Conservation (phyloP, 1,140 invertebrate species). For the Magallana angulata region DNA sequence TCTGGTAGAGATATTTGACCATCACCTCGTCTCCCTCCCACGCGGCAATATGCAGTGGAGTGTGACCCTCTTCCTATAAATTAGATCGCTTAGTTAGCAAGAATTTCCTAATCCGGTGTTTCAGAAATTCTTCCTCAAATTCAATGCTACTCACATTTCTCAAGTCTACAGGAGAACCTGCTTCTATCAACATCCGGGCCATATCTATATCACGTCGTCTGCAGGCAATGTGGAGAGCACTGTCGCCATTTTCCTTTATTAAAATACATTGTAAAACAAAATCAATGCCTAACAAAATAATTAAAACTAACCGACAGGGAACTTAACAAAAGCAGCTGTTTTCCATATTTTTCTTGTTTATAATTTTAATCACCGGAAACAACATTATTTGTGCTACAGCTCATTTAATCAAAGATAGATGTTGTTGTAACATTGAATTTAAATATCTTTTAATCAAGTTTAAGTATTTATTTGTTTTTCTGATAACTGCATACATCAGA, state of each 20-base stretch:
- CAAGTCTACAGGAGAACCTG: constrained; percentile 92
- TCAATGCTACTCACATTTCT: constrained; percentile 86
- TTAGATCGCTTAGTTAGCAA: background rate
- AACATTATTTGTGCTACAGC: too few relatives aligned
- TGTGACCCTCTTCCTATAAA: constrained; percentile 92
- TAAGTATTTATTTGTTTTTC: too few relatives aligned
- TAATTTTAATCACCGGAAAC: too few relatives aligned
- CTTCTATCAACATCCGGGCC: constrained; percentile 93
- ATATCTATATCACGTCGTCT: constrained; percentile 93
- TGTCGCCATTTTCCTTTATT: constrained; percentile 83
- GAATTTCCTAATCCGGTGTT: background rate
- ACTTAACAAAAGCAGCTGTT: too few relatives aligned
- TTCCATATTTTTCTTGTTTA: too few relatives aligned
- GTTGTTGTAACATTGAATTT: too few relatives aligned
- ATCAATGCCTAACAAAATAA: too few relatives aligned
- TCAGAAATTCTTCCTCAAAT: background rate
- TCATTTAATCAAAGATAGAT: too few relatives aligned
- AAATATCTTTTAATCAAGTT: too few relatives aligned
- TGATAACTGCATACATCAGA: too few relatives aligned
- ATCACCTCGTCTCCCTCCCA: constrained; percentile 95
- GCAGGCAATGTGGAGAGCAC: constrained; percentile 94
- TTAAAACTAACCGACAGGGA: too few relatives aligned
- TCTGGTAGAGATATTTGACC: constrained; percentile 96
- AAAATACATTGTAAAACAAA: too few relatives aligned
- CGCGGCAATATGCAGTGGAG: constrained; percentile 95